Percentiles rank a stretch among this genome's conserved stretches.
Conservation (phyloP, 2,888 invertebrate genomes). For the Tinea trinotella region DNA sequence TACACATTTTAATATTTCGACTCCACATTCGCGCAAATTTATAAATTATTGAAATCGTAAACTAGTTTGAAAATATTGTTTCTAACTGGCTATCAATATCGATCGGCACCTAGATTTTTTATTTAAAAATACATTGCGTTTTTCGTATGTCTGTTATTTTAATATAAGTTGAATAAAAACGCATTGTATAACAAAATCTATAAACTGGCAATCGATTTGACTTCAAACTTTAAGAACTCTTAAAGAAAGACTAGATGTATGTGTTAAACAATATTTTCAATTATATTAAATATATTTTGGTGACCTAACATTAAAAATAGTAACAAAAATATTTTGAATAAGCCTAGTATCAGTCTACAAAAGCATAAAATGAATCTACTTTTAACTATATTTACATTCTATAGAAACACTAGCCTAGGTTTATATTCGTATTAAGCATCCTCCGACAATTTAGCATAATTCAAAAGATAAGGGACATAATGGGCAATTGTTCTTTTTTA, state of each 20-base stretch:
- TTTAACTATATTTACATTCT: no score
- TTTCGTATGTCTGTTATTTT: not conserved
- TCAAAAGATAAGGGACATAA: no score
- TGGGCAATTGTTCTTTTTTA: no score
- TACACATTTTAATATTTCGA: not conserved
- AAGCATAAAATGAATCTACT: slow-evolving; percentile 19
- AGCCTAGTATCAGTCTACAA: slow-evolving; percentile 22
- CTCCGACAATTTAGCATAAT: no score
- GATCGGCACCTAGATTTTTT: not conserved
- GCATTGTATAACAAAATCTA: not conserved
- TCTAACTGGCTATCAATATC: not conserved
- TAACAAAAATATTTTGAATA: slow-evolving; percentile 8
- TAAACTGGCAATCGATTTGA: not conserved
- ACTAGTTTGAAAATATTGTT: not conserved
- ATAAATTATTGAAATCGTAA: not conserved
- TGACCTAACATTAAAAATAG: not conserved
- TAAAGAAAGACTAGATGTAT: not conserved
- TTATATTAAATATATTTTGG: not conserved
- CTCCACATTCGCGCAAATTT: not conserved
- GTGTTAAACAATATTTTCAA: not conserved
- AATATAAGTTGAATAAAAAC: not conserved
- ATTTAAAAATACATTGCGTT: not conserved
- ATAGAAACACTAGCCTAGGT: no score
- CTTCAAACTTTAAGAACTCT: not conserved
- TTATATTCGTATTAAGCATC: no score